Evolutionary conservation across 2,113 vertebrate species (phyloP).

Genomic region (Emydocephalus ijimae): DNA sequence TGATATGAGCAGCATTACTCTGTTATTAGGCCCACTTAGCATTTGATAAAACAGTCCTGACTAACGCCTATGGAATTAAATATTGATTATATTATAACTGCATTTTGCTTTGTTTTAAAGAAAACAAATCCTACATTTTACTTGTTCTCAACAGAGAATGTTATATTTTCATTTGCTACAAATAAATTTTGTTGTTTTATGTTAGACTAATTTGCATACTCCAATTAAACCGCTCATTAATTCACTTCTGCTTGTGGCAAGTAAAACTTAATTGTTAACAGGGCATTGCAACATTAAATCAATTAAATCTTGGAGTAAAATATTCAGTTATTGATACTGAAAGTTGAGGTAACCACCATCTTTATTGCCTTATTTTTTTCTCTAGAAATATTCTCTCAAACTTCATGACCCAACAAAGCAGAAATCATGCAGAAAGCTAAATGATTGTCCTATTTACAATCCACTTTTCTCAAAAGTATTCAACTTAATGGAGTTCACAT

Average conservation of each 20-base stretch:
- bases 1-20: not conserved
- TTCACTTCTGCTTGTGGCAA: not conserved
- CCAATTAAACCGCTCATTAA: not conserved
- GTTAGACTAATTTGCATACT: slow-evolving; percentile 14
- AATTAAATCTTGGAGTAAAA: not conserved
- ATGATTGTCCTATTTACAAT: not conserved
- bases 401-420: not conserved
- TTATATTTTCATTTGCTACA: not conserved
- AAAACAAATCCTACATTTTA: not conserved
- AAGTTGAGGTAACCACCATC: not conserved
- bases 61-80: not conserved
- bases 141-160: not conserved
- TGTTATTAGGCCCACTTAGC: not conserved
- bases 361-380: not conserved
- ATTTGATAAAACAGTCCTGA: not conserved
- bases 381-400: not conserved
- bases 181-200: not conserved
- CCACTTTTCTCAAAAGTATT: not conserved
- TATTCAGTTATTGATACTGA: not conserved
- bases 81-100: not conserved
- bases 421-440: not conserved
- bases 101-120: not conserved
- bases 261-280: not conserved
- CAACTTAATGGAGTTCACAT: not conserved
- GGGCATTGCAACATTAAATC: not conserved